These are phyloP conservation scores for Merodon equestris DNA, from an alignment of 2,888 invertebrate genomes.

Conservation along the genomic window DNA sequence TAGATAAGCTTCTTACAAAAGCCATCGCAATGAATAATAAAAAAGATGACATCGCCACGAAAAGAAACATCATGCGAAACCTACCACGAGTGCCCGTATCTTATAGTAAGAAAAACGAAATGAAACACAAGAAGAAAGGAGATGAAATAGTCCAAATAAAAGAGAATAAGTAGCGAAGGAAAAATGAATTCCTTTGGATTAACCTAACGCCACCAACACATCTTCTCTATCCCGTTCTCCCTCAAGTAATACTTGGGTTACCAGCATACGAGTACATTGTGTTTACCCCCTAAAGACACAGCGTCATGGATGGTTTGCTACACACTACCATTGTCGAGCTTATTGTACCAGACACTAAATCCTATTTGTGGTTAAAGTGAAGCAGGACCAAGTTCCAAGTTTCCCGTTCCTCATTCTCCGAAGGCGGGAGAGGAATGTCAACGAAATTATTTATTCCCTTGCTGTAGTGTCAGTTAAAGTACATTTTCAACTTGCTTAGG, in stretches of 20 bases:
- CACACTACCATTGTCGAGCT: conserved; percentile 20
- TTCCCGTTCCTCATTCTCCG: too few relatives aligned
- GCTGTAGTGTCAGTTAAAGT: conserved; percentile 60
- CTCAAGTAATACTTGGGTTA: background rate
- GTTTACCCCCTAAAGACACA: conserved; percentile 50
- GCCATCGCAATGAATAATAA: conserved; percentile 68
- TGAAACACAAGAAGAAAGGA: conserved; percentile 30
- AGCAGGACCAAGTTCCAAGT: conserved; percentile 15
- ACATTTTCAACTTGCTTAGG: conserved; percentile 64
- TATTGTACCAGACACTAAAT: conserved; percentile 67
- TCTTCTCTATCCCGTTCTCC: conserved; percentile 14
- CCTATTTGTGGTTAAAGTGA: conserved; percentile 64
- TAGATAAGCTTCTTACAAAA: conserved; percentile 68
- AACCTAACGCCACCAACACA: conserved; percentile 63
- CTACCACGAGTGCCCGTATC: conserved; percentile 29
- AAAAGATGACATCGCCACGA: conserved; percentile 59
- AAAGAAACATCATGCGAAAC: conserved; percentile 59
- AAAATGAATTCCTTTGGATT: conserved; percentile 69
- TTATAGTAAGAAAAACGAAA: conserved; percentile 39
- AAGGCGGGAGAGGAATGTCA: conserved; percentile 31
- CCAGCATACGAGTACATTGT: conserved; percentile 51
- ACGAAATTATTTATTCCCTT: conserved; percentile 66
- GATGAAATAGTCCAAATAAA: conserved; percentile 39
- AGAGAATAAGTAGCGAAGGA: conserved; percentile 63
- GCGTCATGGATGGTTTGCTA: conserved; percentile 20